These are phyloP conservation scores for Anniella stebbinsi DNA, from an alignment of 2,797 vertebrate species.

Conservation along the genomic window DNA sequence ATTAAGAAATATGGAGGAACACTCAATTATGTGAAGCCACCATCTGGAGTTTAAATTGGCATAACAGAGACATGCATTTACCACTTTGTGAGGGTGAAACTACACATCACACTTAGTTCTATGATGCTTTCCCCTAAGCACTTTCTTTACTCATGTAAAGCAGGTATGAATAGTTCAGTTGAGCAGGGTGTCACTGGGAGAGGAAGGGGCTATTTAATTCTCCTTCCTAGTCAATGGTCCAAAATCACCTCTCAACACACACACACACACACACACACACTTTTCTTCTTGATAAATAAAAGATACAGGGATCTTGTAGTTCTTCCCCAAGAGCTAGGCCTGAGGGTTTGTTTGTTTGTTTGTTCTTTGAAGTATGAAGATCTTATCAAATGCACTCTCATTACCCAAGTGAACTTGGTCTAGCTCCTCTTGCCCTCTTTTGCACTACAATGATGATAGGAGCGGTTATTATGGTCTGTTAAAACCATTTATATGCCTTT, in stretches of 20 bases:
- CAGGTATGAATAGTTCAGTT: not conserved
- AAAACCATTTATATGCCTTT: not conserved
- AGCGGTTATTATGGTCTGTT: not conserved
- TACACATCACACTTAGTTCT: not conserved
- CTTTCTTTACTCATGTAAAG: not conserved
- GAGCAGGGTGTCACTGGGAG: not conserved
- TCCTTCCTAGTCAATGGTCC: not conserved
- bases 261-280: not conserved
- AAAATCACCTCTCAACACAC: not conserved
- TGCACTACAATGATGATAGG: not conserved
- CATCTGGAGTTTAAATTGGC: not conserved
- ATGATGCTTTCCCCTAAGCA: not conserved
- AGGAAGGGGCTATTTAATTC: not conserved
- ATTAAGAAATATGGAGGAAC: not conserved
- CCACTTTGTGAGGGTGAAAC: not conserved
- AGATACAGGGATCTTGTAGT: not conserved
- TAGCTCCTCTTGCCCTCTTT: not conserved
- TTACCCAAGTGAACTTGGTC: not conserved
- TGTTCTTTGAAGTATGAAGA: not conserved
- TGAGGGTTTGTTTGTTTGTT: not conserved
- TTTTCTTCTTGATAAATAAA: not conserved
- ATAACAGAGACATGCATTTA: not conserved
- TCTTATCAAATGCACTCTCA: not conserved
- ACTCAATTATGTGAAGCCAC: too few species aligned
- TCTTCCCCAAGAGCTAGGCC: not conserved